These are phyloP conservation scores for Coreoperca whiteheadi DNA, from an alignment of 2,113 vertebrate species.

Conservation along the genomic window DNA sequence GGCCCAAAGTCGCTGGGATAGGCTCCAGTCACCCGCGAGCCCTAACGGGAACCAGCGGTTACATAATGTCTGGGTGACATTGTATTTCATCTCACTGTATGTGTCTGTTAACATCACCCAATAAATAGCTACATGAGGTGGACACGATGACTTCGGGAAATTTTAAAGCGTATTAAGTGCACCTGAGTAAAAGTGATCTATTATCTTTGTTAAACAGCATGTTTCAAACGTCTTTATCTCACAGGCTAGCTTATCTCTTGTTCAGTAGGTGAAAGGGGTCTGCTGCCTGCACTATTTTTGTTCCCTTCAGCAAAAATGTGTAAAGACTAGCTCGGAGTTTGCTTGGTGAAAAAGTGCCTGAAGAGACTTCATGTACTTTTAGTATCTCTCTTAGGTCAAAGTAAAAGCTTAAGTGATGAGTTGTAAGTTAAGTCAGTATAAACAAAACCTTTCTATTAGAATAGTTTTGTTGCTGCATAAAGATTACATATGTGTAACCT, in stretches of 20 bases:
- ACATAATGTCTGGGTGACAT: not conserved
- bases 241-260: conserved; percentile 34
- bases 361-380: not conserved
- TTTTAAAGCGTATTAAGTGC: not conserved
- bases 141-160: conserved; percentile 8
- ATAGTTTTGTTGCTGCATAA: not conserved
- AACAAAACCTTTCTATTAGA: not conserved
- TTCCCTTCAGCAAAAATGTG: conserved; percentile 38
- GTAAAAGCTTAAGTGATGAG: not conserved
- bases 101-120: conserved; percentile 30
- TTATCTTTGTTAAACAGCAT: conserved; percentile 23
- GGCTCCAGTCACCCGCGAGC: too few species aligned
- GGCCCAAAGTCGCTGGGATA: too few species aligned
- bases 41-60: too few species aligned
- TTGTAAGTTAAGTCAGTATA: not conserved
- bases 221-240: conserved; percentile 31
- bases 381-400: not conserved
- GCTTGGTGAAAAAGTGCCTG: not conserved
- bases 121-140: conserved; percentile 9
- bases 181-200: not conserved
- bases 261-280: conserved; percentile 28
- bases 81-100: not conserved
- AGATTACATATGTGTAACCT: not conserved
- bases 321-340: not conserved
- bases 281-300: conserved; percentile 21